Evolutionary conservation across 1,140 invertebrate species (phyloP).

Genomic region (Drosophila punjabiensis): DNA sequence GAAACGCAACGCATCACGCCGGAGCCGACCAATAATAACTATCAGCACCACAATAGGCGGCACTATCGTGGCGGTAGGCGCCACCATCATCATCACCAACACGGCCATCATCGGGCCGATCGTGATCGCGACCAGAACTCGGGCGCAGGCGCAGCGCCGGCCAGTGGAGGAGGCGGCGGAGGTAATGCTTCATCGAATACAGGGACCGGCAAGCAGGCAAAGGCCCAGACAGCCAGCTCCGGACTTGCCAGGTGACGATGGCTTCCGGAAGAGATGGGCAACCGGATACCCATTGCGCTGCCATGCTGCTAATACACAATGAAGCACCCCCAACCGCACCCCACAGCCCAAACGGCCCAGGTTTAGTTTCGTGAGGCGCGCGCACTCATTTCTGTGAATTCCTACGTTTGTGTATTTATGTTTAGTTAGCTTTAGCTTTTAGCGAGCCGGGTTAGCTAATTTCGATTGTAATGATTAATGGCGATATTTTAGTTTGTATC

Average conservation of each 20-base stretch:
- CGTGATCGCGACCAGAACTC: conserved; percentile 44
- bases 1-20: conserved; percentile 64
- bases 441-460: conserved; percentile 69
- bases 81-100: conserved; percentile 79
- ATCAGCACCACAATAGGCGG: conserved; percentile 77
- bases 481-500: conserved; percentile 68
- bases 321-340: conserved; percentile 30
- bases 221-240: conserved; percentile 70
- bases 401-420: conserved; percentile 57
- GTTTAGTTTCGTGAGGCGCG: conserved; percentile 50
- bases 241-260: conserved; percentile 83
- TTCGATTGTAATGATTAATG: conserved; percentile 47
- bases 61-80: conserved; percentile 75
- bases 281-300: conserved; percentile 58
- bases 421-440: conserved; percentile 70
- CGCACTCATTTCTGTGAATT: conserved; percentile 63
- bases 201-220: conserved; percentile 66
- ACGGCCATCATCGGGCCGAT: conserved; percentile 63
- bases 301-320: conserved; percentile 75
- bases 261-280: conserved; percentile 49
- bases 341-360: conserved; percentile 20
- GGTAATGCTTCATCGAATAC: conserved; percentile 32
- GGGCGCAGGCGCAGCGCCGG: conserved; percentile 8
- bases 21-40: conserved; percentile 82
- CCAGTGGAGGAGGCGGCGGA: conserved; percentile 4